Base-by-base conservation (phyloP, 2,888 invertebrate genomes). In the Cheilosia vernalis region DNA sequence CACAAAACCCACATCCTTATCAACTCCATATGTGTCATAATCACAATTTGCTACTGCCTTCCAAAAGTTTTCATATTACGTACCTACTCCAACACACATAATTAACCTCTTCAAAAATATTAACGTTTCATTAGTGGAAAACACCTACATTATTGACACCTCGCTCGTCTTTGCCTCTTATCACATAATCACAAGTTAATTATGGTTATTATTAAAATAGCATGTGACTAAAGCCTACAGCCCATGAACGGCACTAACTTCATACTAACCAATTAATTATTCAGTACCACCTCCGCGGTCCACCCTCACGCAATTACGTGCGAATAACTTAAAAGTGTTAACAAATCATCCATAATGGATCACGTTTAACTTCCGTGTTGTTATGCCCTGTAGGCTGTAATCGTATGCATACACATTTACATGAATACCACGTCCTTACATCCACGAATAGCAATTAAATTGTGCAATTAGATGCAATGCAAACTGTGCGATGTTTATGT, bases 301-400 rank as follows among this genome's bases (percentile, higher is more conserved):
- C 24, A 21, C 21, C 5, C 15, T 17, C 21, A 21, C 42, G 44
- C 73, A 55, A 63, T 73, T 63, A 69, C 53, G 42, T 63, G 51
- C 19, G 0, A 27, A 27, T 73, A 61, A 21, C 30, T 63, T 2
- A 42, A 21, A 19, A 60, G 4, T 53, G 17, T 40, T 42, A 61
- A 53, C 53, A 63, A 63, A 63, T 53, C 44, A 13, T 21, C 33
- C 19, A 63, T 53, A 53, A 73, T 63, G 61, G 60, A 37, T 72
- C 53, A 42, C 42, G 27, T 42, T 17, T 44, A 37, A 13, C 37
- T 44, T 64, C 24, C 64, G 51, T 66, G 30, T 19, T 13, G 17
- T 17, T 33, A 30, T 19, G n/a, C n/a, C n/a, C n/a, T n/a, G n/a
- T n/a, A n/a, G n/a, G n/a, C n/a, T n/a, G n/a, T n/a, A n/a, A n/a